Evolutionary conservation across 2,888 invertebrate species (phyloP), one percentile per base, ranked within the genome.

Genomic region (Caenorhabditis angaria): DNA sequence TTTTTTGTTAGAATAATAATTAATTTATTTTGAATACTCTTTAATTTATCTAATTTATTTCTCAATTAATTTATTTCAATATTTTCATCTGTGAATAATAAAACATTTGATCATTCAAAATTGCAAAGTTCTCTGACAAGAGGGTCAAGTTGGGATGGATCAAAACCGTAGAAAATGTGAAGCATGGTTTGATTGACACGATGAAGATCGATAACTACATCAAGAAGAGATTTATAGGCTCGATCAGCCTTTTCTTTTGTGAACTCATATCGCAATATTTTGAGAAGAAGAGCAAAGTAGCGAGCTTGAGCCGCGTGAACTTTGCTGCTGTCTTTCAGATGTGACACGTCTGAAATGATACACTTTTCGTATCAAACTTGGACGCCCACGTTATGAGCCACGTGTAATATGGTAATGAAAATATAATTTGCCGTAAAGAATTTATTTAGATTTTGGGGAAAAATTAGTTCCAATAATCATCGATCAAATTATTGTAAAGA

Each of bases 71-170:
- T 61, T 61, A 61, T 32, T 12, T 59, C 61, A 60, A 50, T 41
- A 4, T 64, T 51, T 14, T 61, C 58, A 35, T 50, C 22, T 41
- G 47, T 54, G 57, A 65, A 70, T 70, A 65, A 70, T 60, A 25
- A 60, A 50, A n/a, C n/a, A n/a, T n/a, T n/a, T n/a, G n/a, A n/a
- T 62, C 50, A 25, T 47, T 61, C 53, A 32, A 70, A 70, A 70
- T 64, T 77, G 67, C 82, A 84, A 1, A 85, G 67, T 58, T 85
- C 85, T 48, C 75, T 65, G 29, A 85, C 70, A 10, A 85, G 65
- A 8, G 85, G 85, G 64, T 85, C 85, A 51, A 85, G 69, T 50
- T 81, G 78, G 24, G 70, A 65, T 53, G 70, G 79, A 50, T 85
- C 81, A 29, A 84, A 65, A 5, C 80, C 76, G 59, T 73, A 76